Percentiles rank a stretch among this genome's conserved stretches.
Conservation (phyloP, 2,113 vertebrate species). For the Phalacrocorax pelagicus region DNA sequence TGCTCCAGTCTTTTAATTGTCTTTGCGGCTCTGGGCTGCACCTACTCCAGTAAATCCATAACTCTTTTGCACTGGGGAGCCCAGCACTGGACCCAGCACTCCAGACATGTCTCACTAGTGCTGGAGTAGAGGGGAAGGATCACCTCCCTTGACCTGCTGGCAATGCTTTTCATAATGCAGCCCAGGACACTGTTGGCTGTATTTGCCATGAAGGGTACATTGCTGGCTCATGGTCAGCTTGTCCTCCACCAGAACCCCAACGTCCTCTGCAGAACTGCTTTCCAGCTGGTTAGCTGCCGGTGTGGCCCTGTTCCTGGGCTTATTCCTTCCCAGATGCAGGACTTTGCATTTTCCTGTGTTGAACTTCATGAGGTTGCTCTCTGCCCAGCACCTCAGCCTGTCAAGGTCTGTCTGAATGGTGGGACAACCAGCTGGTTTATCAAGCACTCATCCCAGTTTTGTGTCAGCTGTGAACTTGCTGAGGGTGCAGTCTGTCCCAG, state of each 20-base stretch:
- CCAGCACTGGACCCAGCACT: neutral
- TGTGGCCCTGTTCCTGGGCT: neutral
- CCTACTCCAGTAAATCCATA: too few relatives aligned
- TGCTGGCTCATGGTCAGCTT: neutral
- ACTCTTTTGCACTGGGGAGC: neutral
- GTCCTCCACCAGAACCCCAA: neutral
- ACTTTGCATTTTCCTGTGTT: neutral
- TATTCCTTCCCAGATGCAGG: neutral
- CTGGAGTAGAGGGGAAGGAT: neutral
- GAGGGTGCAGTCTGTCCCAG: neutral
- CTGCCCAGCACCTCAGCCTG: neutral
- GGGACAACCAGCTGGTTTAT: neutral
- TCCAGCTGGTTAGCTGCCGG: too few relatives aligned
- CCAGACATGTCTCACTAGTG: neutral
- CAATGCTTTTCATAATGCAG: neutral
- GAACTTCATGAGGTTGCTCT: neutral
- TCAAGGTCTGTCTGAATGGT: neutral
- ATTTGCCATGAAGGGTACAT: neutral
- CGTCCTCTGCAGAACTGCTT: neutral
- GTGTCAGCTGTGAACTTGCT: neutral
- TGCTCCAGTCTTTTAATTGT: neutral
- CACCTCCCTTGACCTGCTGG: too few relatives aligned
- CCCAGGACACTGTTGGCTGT: neutral
- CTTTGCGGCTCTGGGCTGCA: neutral
- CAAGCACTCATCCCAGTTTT: neutral